Base-by-base conservation (phyloP, 2,797 vertebrate genomes). In the Microctenopoma lineatum region DNA sequence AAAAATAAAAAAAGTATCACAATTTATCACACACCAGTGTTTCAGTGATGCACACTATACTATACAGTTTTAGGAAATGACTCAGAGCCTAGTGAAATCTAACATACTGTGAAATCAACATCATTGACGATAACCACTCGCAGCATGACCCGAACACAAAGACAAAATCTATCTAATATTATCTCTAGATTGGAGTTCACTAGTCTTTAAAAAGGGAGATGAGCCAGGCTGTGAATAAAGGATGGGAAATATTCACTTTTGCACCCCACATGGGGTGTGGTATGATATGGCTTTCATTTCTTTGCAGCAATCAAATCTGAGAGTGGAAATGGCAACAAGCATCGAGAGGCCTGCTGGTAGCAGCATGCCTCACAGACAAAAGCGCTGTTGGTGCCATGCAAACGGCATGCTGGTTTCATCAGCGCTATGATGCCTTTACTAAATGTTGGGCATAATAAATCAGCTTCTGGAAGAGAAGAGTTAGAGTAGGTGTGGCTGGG, bases 271-370 rank as follows among this genome's bases (percentile, higher is more conserved):
- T 83, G 81, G 83, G 84, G 85, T 80, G 72, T 55, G 67, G 52
- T 73, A 85, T 83, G 89, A 92, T 77, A 73, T 84, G 75, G 65
- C 77, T 80, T 92, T 90, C 80, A 76, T 77, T 82, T 77, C 75
- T 85, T 77, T 64, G 60, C 81, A 63, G 84, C 83, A 94, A 92
- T 86, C 73, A 91, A 82, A 91, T 92, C 90, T 66, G 79, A 77
- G 61, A 79, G 83, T 56, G 82, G 84, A 88, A 89, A 80, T 70
- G 67, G 85, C 66, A 80, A 65, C 66, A 53, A 71, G 78, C 84
- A 80, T 75, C 88, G 84, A 77, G 89, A 83, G 73, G 67, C 86
- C 85, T 68, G 89, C 84, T 90, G 83, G 89, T 79, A 88, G 78
- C 84, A 80, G 75, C 57, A 14, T 88, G 84, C 70, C 83, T 76